Base-by-base conservation (phyloP, 2,888 invertebrate species). In the Eledona agricola region DNA sequence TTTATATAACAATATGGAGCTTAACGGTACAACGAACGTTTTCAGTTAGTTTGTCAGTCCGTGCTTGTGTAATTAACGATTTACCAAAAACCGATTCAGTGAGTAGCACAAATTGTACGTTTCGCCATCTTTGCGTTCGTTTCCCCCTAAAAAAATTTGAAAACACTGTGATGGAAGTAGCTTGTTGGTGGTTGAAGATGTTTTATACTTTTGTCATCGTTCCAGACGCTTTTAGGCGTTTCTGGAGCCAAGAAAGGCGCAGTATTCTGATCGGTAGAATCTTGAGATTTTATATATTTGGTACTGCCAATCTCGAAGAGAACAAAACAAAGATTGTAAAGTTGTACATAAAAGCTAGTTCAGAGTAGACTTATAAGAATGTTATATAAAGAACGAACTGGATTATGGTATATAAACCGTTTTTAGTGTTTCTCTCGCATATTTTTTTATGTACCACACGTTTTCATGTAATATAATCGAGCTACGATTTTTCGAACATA, bases 281-380 rank as follows among this genome's bases (percentile, higher is more conserved):
- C 11, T 53, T 55, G 57, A 59, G 47, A 45, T 59, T 60, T 61
- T 64, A 62, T 64, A 61, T 62, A 64, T 62, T 64, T 64, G 64
- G 62, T 60, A 65, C 55, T 51, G 51, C 42, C 40, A 50, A 38
- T 37, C 61, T 64, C 63, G 62, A 62, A 62, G 56, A 57, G 54
- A 56, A 56, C 62, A 58, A 61, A 62, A 60, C 58, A 55, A 50
- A 51, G 29, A 43, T 51, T 51, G 51, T 51, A 50, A 58, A 58
- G 55, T 55, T 58, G 55, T 58, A 51, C 46, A 64, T 62, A 64
- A 60, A 63, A 56, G 59, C 58, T 63, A 64, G 64, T 57, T 57
- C 59, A 67, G 64, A 65, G 64, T 65, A 65, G 65, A 62, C 57
- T 58, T 65, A 59, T 65, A 65, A 65, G 61, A 65, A 65, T 65